Base-by-base conservation (phyloP, 2,888 invertebrate species). In the Agrochola lychnidis region DNA sequence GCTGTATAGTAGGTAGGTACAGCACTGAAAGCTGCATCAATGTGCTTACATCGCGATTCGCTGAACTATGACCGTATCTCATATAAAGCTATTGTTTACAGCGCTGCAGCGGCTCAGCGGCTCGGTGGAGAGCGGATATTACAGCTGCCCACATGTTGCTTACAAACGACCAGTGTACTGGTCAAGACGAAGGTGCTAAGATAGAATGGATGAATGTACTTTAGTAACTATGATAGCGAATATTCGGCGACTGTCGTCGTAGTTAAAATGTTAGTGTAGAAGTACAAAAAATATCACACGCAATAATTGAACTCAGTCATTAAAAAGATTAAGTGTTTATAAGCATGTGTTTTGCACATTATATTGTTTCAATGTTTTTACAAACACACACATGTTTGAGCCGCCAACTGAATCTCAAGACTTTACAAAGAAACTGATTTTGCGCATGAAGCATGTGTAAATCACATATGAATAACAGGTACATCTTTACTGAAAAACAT, bases 101-200 rank as follows among this genome's bases (percentile, higher is more conserved):
- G 76, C 74, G 70, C 66, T 81, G 67, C 61, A 57, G 66, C 67
- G 62, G 64, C 70, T 67, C 45, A 62, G 48, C 19, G 59, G 51
- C 51, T 51, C 56, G 25, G 62, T 30, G 36, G 63, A 30, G 63
- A 53, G 63, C 78, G 84, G 84, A 80, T 79, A 86, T 84, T 87
- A 79, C 71, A 70, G 81, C 70, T 76, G 66, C 62, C 81, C 87
- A 87, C 87, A 78, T 87, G 83, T 87, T 87, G 86, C 87, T 83
- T 72, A 79, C 70, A 72, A 79, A 66, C n/a, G 68, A 69, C 40
- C 62, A 53, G 45, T 57, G 68, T 63, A 48, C 45, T 53, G 76
- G 66, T 63, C 72, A 83, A 83, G 82, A 82, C 59, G 51, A 64
- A 68, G 63, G 48, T 72, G 66, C 48, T 48, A 16, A 70, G 42